Evolutionary conservation across 2,888 invertebrate genomes (phyloP).

Genomic region (Cephus spinipes): DNA sequence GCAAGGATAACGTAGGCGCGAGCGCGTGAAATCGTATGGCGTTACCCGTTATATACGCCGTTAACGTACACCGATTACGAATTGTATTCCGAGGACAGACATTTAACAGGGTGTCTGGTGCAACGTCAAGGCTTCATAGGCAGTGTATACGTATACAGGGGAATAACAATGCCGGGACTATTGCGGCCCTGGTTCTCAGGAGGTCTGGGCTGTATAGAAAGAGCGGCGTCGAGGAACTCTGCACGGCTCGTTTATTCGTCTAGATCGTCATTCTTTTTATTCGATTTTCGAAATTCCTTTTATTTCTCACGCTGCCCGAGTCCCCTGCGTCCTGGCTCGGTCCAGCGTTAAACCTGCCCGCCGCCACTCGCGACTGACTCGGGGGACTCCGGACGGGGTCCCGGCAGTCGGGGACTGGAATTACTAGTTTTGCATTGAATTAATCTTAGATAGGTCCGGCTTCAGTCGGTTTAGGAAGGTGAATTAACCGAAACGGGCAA

Average conservation of each 20-base stretch:
- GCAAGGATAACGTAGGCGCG: not conserved
- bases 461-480: not conserved
- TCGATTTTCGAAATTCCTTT: slow-evolving; percentile 13
- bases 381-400: not conserved
- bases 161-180: not conserved
- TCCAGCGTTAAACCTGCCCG: not conserved
- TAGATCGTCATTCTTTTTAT: slow-evolving; percentile 7
- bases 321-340: slow-evolving; percentile 2
- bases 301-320: slow-evolving; percentile 4
- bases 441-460: slow-evolving; percentile 9
- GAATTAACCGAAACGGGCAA: not conserved
- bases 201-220: not conserved
- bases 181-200: not conserved
- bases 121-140: not conserved
- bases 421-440: slow-evolving; percentile 13
- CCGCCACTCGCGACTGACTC: not conserved
- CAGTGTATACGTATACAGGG: not conserved
- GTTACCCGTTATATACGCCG: not conserved
- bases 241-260: slow-evolving; percentile 10
- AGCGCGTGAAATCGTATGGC: not conserved
- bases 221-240: not conserved
- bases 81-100: not conserved
- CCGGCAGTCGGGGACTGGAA: slow-evolving; percentile 7
- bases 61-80: not conserved
- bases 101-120: not conserved